Percentiles rank a stretch among this genome's conserved stretches.
Evolutionary conservation across 2,797 vertebrate genomes (phyloP).

Genomic region (Momotus momota): DNA sequence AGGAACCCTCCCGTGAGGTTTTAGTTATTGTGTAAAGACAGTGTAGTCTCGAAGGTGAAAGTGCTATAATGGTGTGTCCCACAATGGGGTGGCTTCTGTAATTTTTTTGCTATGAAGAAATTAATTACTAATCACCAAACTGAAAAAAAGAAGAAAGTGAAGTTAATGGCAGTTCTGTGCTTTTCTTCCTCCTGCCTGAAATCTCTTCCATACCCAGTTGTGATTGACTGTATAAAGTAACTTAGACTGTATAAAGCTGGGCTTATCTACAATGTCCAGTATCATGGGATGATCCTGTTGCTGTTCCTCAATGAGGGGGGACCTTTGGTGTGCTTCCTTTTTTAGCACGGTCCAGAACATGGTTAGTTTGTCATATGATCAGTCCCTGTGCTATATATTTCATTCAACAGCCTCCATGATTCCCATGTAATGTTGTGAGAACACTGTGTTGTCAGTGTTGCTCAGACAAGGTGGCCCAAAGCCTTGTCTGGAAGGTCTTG

Average conservation of each 20-base stretch:
- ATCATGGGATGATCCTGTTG: background rate
- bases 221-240: background rate
- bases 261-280: background rate
- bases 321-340: background rate
- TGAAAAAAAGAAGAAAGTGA: background rate
- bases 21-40: constrained; percentile 26
- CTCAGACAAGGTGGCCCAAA: background rate
- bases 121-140: constrained; percentile 15
- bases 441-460: background rate
- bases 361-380: background rate
- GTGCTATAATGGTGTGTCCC: background rate
- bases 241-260: background rate
- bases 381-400: background rate
- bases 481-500: background rate
- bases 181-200: constrained; percentile 10
- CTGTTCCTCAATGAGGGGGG: background rate
- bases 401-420: background rate
- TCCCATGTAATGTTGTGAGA: background rate
- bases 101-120: constrained; percentile 27
- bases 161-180: background rate
- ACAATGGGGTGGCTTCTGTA: background rate
- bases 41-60: constrained; percentile 23
- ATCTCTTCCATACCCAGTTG: background rate
- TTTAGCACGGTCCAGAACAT: background rate
- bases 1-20: constrained; percentile 26